Percentiles rank a stretch among this genome's conserved stretches.
Evolutionary conservation across 1,140 invertebrate genomes (phyloP).

Genomic region (Cyphomyrmex costatus): DNA sequence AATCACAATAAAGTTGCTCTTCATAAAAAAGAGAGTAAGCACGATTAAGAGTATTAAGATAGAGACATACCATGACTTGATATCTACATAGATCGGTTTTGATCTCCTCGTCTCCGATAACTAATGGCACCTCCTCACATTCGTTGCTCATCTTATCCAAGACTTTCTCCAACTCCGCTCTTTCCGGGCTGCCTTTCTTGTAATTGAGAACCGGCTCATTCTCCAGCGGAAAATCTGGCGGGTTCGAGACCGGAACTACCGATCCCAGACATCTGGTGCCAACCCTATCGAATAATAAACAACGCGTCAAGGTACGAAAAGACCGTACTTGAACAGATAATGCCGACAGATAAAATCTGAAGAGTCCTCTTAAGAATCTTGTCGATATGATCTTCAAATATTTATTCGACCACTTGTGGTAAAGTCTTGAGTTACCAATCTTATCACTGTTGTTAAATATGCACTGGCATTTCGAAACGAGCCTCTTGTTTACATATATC

Average conservation of each 20-base stretch:
- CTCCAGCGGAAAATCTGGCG: slow-evolving; percentile 91
- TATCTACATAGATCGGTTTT: slow-evolving; percentile 91
- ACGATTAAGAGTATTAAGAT: too few relatives aligned
- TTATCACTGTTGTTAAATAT: slow-evolving; percentile 65
- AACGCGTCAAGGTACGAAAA: neutral
- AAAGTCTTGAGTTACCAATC: slow-evolving; percentile 56
- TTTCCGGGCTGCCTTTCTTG: slow-evolving; percentile 94
- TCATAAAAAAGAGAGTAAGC: neutral
- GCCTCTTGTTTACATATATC: neutral
- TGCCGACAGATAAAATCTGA: neutral
- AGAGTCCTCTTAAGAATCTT: slow-evolving; percentile 33
- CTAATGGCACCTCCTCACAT: slow-evolving; percentile 95
- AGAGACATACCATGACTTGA: slow-evolving; percentile 90
- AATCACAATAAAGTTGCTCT: neutral
- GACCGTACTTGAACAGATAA: neutral
- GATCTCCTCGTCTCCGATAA: slow-evolving; percentile 96
- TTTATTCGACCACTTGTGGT: slow-evolving; percentile 66
- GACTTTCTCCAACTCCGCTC: slow-evolving; percentile 91
- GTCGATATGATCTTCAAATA: slow-evolving; percentile 69
- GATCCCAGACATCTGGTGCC: slow-evolving; percentile 87
- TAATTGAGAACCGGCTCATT: slow-evolving; percentile 95
- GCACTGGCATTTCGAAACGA: neutral
- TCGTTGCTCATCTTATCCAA: slow-evolving; percentile 90
- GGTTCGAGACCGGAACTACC: slow-evolving; percentile 88
- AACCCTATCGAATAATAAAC: slow-evolving; percentile 76